Base-by-base conservation (phyloP, 2,797 vertebrate species). In the Macroramphosus scolopax region DNA sequence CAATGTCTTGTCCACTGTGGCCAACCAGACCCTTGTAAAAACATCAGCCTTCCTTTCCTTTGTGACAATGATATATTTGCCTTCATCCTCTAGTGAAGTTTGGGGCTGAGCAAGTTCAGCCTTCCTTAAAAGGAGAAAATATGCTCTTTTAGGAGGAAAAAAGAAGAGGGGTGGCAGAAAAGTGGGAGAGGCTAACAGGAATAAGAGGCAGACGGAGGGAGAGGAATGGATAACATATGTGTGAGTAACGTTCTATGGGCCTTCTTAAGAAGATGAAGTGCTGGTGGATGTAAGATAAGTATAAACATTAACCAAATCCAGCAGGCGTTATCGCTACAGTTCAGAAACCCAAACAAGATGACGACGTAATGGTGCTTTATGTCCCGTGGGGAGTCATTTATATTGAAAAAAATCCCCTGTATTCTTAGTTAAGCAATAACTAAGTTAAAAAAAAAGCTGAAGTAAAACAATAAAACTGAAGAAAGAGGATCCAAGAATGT, bases 81-180 rank as follows among this genome's bases (percentile, higher is more conserved):
- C 66, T 66, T 65, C 56, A 57, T 78, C 78, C 63, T 47, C 63
- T 41, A 36, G 75, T 76, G 50, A 81, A 68, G 63, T 86, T 85
- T 80, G 49, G 40, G 69, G 56, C 78, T 11, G 58, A 72, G 76
- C 68, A 51, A 70, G 73, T 73, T 66, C 64, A 71, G 76, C 46
- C 68, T 81, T 86, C 85, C 88, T 88, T 91, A 90, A 88, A 91
- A 88, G 89, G 89, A 88, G 73, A 91, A 88, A 90, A 84, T 88
- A 89, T 88, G 85, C 79, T 81, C 73, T 78, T 87, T 86, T 78
- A 69, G 43, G 47, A 42, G 40, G 29, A 51, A 74, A 82, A 81
- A 65, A 65, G 58, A 51, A 66, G 60, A 78, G 61, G 51, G 72
- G 76, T 77, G 70, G 75, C 66, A 77, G 55, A 66, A 72, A 75